phyloP scores from a whole-genome alignment of 2,888 invertebrate species.

The Alitta virens region DNA sequence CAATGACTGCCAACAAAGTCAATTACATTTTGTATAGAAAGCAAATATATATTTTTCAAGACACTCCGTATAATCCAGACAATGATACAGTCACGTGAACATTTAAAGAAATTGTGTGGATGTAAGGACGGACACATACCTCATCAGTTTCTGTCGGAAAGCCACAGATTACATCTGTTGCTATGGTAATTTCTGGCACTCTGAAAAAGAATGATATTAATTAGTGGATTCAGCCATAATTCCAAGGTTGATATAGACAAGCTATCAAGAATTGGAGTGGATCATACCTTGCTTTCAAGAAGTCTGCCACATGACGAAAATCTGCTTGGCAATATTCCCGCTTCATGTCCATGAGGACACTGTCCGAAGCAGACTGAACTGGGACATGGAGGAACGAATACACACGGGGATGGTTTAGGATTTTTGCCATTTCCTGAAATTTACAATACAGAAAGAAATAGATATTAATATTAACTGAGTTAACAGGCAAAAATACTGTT shows the following conservation, averaged over 20 bases:
- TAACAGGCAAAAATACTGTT: no score
- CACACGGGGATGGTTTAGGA: conserved; percentile 81
- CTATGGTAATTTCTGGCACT: conserved; percentile 87
- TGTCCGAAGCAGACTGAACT: conserved; percentile 94
- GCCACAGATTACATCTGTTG: conserved; percentile 97
- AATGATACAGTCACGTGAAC: no score
- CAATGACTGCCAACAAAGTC: not conserved
- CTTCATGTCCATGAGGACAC: conserved; percentile 91
- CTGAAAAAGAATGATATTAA: conserved; percentile 59
- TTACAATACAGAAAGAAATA: no score
- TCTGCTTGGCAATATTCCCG: conserved; percentile 88
- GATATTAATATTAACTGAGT: no score
- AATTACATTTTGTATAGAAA: not conserved
- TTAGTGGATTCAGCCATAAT: not conserved
- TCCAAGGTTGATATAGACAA: no score
- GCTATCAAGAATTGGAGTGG: no score
- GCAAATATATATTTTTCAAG: no score
- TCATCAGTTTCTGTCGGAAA: conserved; percentile 92
- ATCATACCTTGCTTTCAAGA: conserved; percentile 71
- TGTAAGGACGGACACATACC: conserved; percentile 33
- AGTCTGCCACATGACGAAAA: conserved; percentile 85
- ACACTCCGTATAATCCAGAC: no score
- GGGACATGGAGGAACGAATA: conserved; percentile 97
- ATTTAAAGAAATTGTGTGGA: no score
- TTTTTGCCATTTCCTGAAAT: conserved; percentile 74